Base-by-base conservation (phyloP, 30 jellyfish, hydroid and myxozoan species). In the Aurelia aurita complex sp. Pacific region DNA sequence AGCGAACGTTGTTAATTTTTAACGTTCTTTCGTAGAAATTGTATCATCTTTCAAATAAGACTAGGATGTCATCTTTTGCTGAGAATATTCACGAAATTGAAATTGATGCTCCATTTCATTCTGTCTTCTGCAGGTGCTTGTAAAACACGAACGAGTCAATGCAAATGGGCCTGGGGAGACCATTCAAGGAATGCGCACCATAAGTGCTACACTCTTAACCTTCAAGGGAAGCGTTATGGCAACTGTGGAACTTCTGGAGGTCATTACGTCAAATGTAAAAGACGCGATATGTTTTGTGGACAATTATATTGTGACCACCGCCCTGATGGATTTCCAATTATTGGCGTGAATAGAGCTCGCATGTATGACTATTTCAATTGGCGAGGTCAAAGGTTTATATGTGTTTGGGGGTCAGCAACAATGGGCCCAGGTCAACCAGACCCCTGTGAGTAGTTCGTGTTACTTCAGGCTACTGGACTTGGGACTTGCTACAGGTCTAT, bases 231-330 rank as follows among this genome's bases (percentile, higher is more conserved):
- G 43, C 16, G 67, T 15, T 57, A 35, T 59, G 95, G 95, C 74
- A 76, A 86, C 73, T 86, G 95, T 57, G 95, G 95, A 14, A 77
- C 74, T 9, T 64, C 85, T 10, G 89, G 95, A 1, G 18, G 15
- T 6, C 1, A 61, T 61, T 76, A 75, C 61, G 80, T 67, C 14
- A 77, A 33, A 42, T 86, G 95, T 17, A 7, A 62, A 4, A 5
- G 43, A 33, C 83, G 34, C 0, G 85, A 86, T 43, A 18, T 5
- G 10, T 7, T 3, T 43, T 86, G 95, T 63, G 95, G 95, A 17
- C 55, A 40, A 13, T 72, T 76, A 62, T 71, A 35, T 53, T 86
- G 95, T 76, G 18, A 43, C 5, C 40, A 17, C 73, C 79, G 50
- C 23, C 83, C 53, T 29, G 61, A 61, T 34, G 61, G 34, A 12